Evolutionary conservation across 2,888 invertebrate species (phyloP).

Genomic region (Epiblema foenella): DNA sequence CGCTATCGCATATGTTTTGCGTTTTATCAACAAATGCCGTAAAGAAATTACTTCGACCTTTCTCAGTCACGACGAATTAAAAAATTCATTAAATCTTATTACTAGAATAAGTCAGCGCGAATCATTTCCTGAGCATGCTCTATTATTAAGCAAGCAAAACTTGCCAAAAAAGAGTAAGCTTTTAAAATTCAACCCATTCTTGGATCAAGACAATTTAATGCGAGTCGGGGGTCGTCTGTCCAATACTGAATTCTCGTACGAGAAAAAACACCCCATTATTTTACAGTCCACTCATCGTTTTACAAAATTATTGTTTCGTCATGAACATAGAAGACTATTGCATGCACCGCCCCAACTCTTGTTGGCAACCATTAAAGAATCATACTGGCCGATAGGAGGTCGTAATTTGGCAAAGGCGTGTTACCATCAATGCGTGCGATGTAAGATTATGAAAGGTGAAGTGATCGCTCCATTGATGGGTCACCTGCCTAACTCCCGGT

Average conservation of each 20-base stretch:
- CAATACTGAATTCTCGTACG: slow-evolving; percentile 45
- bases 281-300: slow-evolving; percentile 51
- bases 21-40: slow-evolving; percentile 45
- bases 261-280: slow-evolving; percentile 52
- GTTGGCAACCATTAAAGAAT: slow-evolving; percentile 45
- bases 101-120: slow-evolving; percentile 45
- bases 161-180: slow-evolving; percentile 9
- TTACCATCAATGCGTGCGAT: slow-evolving; percentile 34
- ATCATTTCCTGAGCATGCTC: slow-evolving; percentile 48
- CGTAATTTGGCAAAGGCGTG: slow-evolving; percentile 42
- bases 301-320: slow-evolving; percentile 46
- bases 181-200: slow-evolving; percentile 47
- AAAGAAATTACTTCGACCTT: slow-evolving; percentile 9
- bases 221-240: slow-evolving; percentile 51
- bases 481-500: slow-evolving; percentile 47
- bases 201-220: slow-evolving; percentile 47
- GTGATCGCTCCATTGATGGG: slow-evolving; percentile 46
- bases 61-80: background rate
- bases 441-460: slow-evolving; percentile 33
- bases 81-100: slow-evolving; percentile 43
- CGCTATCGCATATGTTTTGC: slow-evolving; percentile 44
- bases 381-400: slow-evolving; percentile 50
- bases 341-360: slow-evolving; percentile 40
- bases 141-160: slow-evolving; percentile 38
- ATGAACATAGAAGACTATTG: slow-evolving; percentile 46